phyloP scores from a whole-genome alignment of 1,140 invertebrate species.

The Ditylenchus dipsaci region DNA sequence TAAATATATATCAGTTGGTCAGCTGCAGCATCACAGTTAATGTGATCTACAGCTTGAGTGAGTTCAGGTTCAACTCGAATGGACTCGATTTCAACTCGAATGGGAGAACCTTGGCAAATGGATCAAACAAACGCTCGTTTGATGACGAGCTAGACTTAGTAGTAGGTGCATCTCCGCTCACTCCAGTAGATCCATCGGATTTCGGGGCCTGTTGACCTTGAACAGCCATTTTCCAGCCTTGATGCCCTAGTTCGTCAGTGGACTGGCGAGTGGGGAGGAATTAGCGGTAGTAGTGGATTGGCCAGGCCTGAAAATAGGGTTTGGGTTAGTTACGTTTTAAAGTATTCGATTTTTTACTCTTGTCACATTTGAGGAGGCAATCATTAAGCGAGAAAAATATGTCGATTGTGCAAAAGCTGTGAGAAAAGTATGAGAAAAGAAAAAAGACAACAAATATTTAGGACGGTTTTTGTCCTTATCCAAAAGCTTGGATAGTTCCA shows the following conservation, averaged over 20 bases:
- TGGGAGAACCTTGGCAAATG: neutral
- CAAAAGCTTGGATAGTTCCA: no score
- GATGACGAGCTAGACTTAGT: neutral
- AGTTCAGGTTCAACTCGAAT: no score
- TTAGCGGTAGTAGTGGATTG: neutral
- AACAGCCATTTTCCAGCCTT: neutral
- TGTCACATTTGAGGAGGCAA: no score
- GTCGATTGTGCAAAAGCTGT: no score
- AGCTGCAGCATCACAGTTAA: neutral
- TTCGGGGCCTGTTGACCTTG: neutral
- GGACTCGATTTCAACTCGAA: no score
- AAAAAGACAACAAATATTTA: no score
- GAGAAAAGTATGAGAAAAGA: no score
- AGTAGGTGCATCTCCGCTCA: neutral
- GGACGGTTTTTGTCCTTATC: no score
- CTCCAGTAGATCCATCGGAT: neutral
- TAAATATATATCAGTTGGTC: neutral
- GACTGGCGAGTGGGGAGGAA: neutral
- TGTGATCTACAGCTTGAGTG: neutral
- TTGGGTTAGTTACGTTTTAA: no score
- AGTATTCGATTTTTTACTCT: no score
- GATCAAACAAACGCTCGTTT: neutral
- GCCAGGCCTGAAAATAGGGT: neutral
- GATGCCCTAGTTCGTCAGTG: neutral
- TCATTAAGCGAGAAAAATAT: no score